A percentile compares a stretch with the other conserved stretches of the same genome.
Conservation (phyloP, 2,888 invertebrate species). For the Halocaridina rubra region DNA sequence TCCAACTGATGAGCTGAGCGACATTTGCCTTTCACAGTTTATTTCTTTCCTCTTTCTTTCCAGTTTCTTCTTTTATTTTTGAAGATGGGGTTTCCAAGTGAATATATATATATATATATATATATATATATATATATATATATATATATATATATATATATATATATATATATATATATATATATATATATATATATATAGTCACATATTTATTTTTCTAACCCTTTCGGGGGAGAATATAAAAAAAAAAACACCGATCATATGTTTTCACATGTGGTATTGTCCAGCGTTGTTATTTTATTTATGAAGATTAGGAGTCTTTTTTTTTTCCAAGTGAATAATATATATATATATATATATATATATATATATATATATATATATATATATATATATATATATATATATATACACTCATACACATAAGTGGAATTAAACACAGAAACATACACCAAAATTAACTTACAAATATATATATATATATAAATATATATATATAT, state of each 20-base stretch:
- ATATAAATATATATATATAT: neutral
- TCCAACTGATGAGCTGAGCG: too few relatives aligned
- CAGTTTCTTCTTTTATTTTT: too few relatives aligned
- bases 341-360: neutral
- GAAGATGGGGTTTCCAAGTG: too few relatives aligned
- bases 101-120: neutral
- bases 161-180: neutral
- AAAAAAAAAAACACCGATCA: too few relatives aligned
- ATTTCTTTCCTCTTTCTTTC: too few relatives aligned
- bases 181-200: neutral
- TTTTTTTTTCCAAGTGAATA: neutral
- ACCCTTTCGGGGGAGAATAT: too few relatives aligned
- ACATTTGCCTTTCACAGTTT: too few relatives aligned
- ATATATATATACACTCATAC: neutral
- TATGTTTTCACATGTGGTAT: too few relatives aligned
- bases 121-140: neutral
- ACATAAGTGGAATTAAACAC: neutral
- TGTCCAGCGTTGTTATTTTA: neutral
- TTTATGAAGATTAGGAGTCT: neutral
- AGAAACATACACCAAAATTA: neutral
- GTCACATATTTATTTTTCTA: neutral
- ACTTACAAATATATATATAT: neutral
- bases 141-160: conserved; percentile 1
- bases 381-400: neutral
- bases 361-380: neutral